Base-by-base conservation (phyloP, 2,888 invertebrate genomes). In the Lampropteryx suffumata region DNA sequence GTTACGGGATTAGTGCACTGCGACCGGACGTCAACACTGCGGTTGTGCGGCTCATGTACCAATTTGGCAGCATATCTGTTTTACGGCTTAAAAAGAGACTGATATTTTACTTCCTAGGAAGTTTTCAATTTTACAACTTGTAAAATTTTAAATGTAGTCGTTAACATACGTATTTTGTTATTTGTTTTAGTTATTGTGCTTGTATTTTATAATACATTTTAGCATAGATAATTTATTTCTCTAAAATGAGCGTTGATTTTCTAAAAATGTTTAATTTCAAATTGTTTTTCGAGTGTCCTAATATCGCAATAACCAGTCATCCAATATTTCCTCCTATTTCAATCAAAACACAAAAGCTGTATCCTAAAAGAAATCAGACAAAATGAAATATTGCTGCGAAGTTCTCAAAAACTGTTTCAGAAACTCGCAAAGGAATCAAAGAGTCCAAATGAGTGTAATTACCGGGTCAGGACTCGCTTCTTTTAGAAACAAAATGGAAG, bases 381-480 rank as follows among this genome's bases (percentile, higher is more conserved):
- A 35, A 39, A 45, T 17, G 26, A 42, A 46, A 55, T 30, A 50
- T 40, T 26, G 32, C 33, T 26, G 8, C n/a, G 24, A 33, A 46
- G 52, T 46, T 49, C 37, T 40, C 11, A 30, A 36, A 48, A 33
- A 14, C 28, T 34, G 27, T 24, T 34, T 14, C 39, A 40, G 30
- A 30, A 47, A 35, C 35, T 40, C 21, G 21, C 10, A 37, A 32
- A 37, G 29, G 42, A 52, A 53, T 54, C 51, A 54, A 57, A 60
- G 39, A 45, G 42, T 43, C 10, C 59, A 61, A 61, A 57, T 51
- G 50, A 55, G 56, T 52, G 57, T 59, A 59, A 61, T 59, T 57
- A 57, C 52, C 29, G 26, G 30, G 45, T 27, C 44, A 44, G 28
- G 26, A 46, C 30, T n/a, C 11, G 30, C 37, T 50, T 58, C 37